phyloP scores from a whole-genome alignment of 2,797 vertebrate species.

The Chaenodraco wilsoni region DNA sequence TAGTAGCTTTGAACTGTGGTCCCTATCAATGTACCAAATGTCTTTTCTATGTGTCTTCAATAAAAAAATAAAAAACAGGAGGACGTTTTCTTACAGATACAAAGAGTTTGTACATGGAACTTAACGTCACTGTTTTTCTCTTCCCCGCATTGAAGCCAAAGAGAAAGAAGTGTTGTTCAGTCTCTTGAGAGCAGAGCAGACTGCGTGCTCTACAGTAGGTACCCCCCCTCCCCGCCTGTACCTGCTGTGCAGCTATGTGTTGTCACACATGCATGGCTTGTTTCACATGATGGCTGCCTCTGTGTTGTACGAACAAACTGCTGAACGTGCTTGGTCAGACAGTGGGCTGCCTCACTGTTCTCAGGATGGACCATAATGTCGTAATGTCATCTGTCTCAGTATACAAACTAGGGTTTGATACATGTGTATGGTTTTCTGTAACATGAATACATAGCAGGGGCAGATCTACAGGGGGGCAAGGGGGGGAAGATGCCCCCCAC shows the following conservation, averaged over 20 bases:
- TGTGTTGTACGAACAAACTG: neutral
- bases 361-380: no score
- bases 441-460: no score
- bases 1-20: no score
- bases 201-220: conserved; percentile 73
- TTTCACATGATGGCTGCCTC: neutral
- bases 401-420: no score
- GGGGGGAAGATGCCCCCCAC: no score
- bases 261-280: conserved; percentile 32
- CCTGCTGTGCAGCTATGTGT: neutral
- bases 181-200: conserved; percentile 79
- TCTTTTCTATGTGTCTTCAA: no score
- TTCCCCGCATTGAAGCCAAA: conserved; percentile 78
- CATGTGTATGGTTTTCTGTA: no score
- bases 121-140: conserved; percentile 36
- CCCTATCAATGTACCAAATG: no score
- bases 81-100: no score
- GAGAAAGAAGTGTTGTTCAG: conserved; percentile 87
- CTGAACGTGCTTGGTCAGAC: neutral
- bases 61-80: no score
- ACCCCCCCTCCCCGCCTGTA: neutral
- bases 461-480: no score
- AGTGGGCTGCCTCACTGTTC: neutral
- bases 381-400: no score
- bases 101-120: neutral